phyloP scores from a whole-genome alignment of 2,888 invertebrate genomes.

The Tenodera sinensis region DNA sequence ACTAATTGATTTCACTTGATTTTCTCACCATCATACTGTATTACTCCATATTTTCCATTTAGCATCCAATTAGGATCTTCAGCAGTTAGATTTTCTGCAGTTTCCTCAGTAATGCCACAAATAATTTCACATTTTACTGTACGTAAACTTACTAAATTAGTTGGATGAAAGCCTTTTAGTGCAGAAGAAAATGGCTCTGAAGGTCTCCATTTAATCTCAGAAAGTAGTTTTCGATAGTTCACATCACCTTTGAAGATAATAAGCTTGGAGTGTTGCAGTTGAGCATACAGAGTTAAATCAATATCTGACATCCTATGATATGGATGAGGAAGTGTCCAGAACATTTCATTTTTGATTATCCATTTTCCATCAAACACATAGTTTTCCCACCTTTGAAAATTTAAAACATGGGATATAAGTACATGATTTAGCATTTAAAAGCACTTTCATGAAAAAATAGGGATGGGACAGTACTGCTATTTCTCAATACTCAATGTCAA shows the following conservation, averaged over 20 bases:
- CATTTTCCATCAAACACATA: constrained; percentile 47
- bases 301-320: constrained; percentile 71
- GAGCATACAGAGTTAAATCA: constrained; percentile 64
- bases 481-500: too few relatives aligned
- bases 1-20: not conserved
- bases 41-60: not conserved
- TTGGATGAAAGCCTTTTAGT: not conserved
- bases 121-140: not conserved
- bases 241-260: constrained; percentile 84
- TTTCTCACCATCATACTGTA: not conserved
- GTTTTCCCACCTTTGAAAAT: constrained; percentile 59
- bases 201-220: not conserved
- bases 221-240: constrained; percentile 76
- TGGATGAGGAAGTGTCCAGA: constrained; percentile 84
- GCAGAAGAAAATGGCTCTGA: not conserved
- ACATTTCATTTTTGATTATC: constrained; percentile 57
- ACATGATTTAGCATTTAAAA: too few relatives aligned
- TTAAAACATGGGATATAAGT: constrained; percentile 7
- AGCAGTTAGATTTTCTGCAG: not conserved
- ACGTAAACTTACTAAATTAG: not conserved
- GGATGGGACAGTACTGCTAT: too few relatives aligned
- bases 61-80: not conserved
- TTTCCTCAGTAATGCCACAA: not conserved
- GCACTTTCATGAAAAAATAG: too few relatives aligned
- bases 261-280: constrained; percentile 63